A percentile compares a stretch with the other conserved stretches of the same genome.
Evolutionary conservation across 2,113 vertebrate species (phyloP).

Genomic region (Pseudonaja textilis): DNA sequence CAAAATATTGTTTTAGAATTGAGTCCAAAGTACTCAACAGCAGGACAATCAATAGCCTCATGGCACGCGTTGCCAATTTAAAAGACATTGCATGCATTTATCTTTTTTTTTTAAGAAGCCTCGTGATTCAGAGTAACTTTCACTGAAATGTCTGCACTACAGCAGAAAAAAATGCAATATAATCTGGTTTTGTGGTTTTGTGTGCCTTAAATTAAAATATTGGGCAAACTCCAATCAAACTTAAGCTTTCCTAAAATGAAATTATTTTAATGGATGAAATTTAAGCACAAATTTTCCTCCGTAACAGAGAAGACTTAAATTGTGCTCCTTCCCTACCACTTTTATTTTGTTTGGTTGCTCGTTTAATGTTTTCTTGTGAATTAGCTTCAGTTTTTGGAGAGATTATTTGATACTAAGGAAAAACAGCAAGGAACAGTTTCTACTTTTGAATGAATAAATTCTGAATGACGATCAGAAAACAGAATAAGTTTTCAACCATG

Average conservation of each 20-base stretch:
- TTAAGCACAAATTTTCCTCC: not conserved
- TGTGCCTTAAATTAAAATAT: slow-evolving; percentile 6
- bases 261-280: not conserved
- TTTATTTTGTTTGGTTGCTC: not conserved
- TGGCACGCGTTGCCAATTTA: not conserved
- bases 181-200: slow-evolving; percentile 29
- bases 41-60: too few relatives aligned
- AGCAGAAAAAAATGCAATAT: not conserved
- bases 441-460: slow-evolving; percentile 39
- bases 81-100: not conserved
- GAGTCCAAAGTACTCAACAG: not conserved
- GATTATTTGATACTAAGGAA: slow-evolving; percentile 28
- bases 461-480: slow-evolving; percentile 34
- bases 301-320: not conserved
- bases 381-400: slow-evolving; percentile 44
- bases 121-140: not conserved
- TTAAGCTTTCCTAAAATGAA: not conserved
- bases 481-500: slow-evolving; percentile 22
- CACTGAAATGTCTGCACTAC: not conserved
- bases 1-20: not conserved
- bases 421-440: slow-evolving; percentile 37
- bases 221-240: not conserved
- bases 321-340: not conserved
- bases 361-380: slow-evolving; percentile 1
- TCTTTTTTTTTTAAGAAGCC: not conserved